These are phyloP conservation scores for Saccostrea cuccullata DNA, from an alignment of 1,140 invertebrate species.

Conservation along the genomic window DNA sequence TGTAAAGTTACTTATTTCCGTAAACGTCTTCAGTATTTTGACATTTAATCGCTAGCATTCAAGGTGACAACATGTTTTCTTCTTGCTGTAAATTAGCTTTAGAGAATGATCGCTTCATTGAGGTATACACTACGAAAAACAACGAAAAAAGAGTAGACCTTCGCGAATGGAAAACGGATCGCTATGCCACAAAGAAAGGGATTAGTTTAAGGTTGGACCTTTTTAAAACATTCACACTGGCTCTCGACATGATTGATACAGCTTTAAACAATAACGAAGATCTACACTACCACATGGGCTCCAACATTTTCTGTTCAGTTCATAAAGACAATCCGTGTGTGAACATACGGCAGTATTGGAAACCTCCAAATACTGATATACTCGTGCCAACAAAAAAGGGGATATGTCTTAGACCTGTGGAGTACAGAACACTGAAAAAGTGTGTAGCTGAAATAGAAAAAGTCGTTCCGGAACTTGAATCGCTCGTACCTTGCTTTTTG, in stretches of 20 bases:
- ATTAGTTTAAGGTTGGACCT: background rate
- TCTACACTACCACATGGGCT: background rate
- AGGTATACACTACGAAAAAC: background rate
- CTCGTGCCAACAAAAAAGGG: background rate
- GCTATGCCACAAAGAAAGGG: background rate
- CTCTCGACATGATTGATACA: background rate
- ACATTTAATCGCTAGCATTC: background rate
- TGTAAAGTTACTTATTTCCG: background rate
- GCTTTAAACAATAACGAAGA: constrained; percentile 20
- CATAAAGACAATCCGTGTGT: constrained; percentile 34
- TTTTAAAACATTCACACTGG: background rate
- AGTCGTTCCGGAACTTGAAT: background rate
- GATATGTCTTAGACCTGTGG: background rate
- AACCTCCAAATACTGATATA: background rate
- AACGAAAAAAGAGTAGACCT: constrained; percentile 13
- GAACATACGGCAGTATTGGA: background rate
- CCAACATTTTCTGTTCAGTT: constrained; percentile 17
- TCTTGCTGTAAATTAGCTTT: background rate
- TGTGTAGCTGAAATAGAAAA: background rate
- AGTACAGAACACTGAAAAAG: constrained; percentile 4
- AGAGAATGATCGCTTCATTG: background rate
- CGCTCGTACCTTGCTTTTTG: background rate
- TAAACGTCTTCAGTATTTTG: background rate
- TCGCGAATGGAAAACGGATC: background rate
- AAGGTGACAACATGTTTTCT: constrained; percentile 31